phyloP scores from a whole-genome alignment of 2,797 vertebrate species.

The Phylloscopus collybita region DNA sequence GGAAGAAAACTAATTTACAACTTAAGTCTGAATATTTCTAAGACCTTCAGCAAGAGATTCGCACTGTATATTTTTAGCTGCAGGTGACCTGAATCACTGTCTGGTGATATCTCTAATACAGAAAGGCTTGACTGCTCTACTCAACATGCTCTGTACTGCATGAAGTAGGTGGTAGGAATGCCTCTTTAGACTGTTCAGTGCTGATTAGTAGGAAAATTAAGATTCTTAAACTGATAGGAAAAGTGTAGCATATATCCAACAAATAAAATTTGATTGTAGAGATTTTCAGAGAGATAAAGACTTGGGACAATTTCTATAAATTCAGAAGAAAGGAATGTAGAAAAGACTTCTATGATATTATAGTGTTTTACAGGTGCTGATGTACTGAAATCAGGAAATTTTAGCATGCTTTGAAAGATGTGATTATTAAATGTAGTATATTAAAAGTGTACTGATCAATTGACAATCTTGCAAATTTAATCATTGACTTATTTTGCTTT shows the following conservation, averaged over 20 bases:
- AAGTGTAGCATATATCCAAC: not conserved
- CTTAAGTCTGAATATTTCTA: not conserved
- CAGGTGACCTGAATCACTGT: conserved; percentile 17
- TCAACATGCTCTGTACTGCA: not conserved
- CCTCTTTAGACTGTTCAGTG: not conserved
- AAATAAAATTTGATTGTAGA: not conserved
- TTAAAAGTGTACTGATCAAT: not conserved
- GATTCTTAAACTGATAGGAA: not conserved
- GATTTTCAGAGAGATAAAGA: not conserved
- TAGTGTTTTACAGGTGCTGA: not conserved
- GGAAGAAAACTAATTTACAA: conserved; percentile 9
- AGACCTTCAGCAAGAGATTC: not conserved
- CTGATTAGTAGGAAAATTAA: not conserved
- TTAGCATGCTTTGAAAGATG: not conserved
- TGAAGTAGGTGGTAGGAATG: not conserved
- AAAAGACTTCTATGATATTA: not conserved
- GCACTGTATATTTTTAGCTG: conserved; percentile 9
- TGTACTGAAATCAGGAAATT: not conserved
- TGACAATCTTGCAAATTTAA: not conserved
- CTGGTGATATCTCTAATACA: not conserved
- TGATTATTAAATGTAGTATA: not conserved
- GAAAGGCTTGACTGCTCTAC: not conserved
- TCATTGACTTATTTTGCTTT: not conserved
- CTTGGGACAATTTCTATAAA: not conserved
- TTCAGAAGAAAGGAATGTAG: not conserved